Percentiles rank a stretch among this genome's conserved stretches.
Conservation (phyloP, 2,797 vertebrate species). For the Podarcis siculus region DNA sequence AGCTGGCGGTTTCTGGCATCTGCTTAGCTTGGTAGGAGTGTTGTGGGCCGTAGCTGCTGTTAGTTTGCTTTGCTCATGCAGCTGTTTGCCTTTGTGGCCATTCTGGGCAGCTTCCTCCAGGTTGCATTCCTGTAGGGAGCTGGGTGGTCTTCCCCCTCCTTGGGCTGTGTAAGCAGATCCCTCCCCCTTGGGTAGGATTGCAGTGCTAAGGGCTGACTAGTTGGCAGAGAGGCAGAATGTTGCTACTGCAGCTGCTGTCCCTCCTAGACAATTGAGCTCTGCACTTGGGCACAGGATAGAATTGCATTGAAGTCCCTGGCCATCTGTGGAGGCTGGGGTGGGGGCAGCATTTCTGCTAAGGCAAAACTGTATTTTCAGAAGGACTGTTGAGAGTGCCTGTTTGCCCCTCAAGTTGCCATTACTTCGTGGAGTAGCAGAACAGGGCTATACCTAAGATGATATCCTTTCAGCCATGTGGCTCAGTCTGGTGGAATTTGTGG, state of each 20-base stretch:
- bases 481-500: background rate
- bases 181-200: no score
- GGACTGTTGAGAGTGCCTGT: background rate
- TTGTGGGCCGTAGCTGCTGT: background rate
- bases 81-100: background rate
- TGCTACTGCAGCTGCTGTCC: background rate
- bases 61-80: background rate
- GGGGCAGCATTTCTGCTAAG: no score
- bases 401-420: background rate
- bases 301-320: background rate
- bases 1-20: background rate
- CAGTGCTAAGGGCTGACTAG: background rate
- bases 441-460: background rate
- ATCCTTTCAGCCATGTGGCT: background rate
- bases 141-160: background rate
- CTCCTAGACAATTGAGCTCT: background rate
- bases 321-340: background rate
- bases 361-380: background rate
- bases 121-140: background rate
- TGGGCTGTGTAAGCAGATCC: background rate
- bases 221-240: background rate
- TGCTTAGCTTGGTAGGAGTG: background rate
- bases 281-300: background rate
- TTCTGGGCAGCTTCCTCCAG: background rate
- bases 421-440: background rate